Percentiles rank a stretch among this genome's conserved stretches.
These are phyloP conservation scores for Brachystomella parvula DNA, from an alignment of 1,140 invertebrate genomes.

Conservation along the genomic window DNA sequence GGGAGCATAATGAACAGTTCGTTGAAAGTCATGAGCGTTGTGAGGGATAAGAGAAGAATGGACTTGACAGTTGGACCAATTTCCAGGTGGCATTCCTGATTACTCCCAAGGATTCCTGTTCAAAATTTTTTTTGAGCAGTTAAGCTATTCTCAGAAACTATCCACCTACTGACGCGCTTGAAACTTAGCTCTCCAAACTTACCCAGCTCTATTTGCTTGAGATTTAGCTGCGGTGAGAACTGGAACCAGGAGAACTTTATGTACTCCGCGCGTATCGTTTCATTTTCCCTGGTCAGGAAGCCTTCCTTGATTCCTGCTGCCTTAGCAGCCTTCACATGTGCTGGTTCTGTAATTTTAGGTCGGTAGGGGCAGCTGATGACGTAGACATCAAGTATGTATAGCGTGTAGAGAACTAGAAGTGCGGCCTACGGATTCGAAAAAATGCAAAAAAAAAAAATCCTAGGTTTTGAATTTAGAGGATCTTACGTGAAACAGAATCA, in stretches of 20 bases:
- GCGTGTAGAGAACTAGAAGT: constrained; percentile 62
- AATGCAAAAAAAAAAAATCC: background rate
- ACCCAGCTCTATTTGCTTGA: constrained; percentile 12
- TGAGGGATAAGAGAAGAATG: constrained; percentile 30
- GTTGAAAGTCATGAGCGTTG: constrained; percentile 33
- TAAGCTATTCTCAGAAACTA: background rate
- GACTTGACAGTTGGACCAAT: constrained; percentile 38
- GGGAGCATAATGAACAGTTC: constrained; percentile 37
- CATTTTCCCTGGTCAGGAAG: constrained; percentile 28
- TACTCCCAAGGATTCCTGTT: background rate
- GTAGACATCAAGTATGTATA: constrained; percentile 55
- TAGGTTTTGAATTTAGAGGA: too few relatives aligned
- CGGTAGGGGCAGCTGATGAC: constrained; percentile 39
- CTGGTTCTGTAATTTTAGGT: constrained; percentile 37
- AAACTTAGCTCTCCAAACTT: too few relatives aligned
- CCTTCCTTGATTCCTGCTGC: constrained; percentile 22
- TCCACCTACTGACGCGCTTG: background rate
- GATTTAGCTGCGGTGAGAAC: constrained; percentile 29
- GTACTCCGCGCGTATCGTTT: constrained; percentile 28
- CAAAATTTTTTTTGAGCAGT: background rate
- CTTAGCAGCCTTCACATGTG: constrained; percentile 34
- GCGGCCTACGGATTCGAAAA: constrained; percentile 40
- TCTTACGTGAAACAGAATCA: constrained; percentile 63
- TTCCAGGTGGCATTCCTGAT: constrained; percentile 31
- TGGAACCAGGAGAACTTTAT: constrained; percentile 37